phyloP scores from a whole-genome alignment of 2,113 vertebrate genomes.

The Pollimyrus isidori region DNA sequence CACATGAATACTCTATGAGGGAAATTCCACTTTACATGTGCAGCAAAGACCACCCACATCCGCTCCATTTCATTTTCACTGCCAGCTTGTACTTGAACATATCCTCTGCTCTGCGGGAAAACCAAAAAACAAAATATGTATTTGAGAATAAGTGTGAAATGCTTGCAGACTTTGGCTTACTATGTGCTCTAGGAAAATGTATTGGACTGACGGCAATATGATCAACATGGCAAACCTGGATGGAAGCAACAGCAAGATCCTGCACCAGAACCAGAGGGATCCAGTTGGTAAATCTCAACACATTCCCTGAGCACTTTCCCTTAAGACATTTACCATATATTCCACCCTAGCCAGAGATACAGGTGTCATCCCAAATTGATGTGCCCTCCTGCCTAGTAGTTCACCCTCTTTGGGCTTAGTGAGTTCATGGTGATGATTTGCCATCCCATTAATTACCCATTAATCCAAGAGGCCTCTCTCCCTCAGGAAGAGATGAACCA shows the following conservation, averaged over 20 bases:
- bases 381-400: neutral
- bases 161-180: neutral
- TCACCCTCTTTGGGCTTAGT: neutral
- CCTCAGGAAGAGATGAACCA: neutral
- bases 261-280: conserved; percentile 79
- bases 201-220: conserved; percentile 79
- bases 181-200: conserved; percentile 64
- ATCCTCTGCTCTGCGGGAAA: neutral
- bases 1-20: neutral
- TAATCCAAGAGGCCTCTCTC: neutral
- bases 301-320: neutral
- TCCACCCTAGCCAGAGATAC: neutral
- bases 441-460: neutral
- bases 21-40: neutral
- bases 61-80: neutral
- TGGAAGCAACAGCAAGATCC: conserved; percentile 79
- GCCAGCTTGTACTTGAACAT: neutral
- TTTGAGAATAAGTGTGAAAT: neutral
- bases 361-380: neutral
- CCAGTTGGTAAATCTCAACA: conserved; percentile 66
- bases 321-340: neutral
- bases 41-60: neutral
- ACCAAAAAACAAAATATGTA: neutral
- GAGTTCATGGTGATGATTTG: neutral
- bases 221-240: conserved; percentile 85